These are phyloP conservation scores for Rhingia campestris DNA, from an alignment of 2,888 invertebrate genomes.

Conservation along the genomic window DNA sequence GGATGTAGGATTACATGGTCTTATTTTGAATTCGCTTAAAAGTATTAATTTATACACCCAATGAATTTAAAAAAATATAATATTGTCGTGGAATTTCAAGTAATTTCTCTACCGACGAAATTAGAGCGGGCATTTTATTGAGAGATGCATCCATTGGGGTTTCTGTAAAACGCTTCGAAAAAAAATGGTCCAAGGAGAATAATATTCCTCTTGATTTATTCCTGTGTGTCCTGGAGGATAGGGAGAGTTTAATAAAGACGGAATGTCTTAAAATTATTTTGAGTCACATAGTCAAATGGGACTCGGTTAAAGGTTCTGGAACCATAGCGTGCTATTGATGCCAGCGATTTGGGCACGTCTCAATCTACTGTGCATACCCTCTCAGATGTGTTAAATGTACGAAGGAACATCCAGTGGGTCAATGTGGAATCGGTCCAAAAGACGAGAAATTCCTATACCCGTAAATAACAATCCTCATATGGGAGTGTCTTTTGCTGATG, in stretches of 20 bases:
- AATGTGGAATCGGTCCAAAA: background rate
- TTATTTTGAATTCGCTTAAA: no score
- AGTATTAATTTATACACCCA: no score
- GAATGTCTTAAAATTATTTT: background rate
- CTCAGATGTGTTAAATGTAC: conserved; percentile 6
- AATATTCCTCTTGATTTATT: background rate
- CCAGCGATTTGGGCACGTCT: background rate
- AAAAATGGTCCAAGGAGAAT: conserved; percentile 2
- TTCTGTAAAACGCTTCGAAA: background rate
- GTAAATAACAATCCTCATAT: background rate
- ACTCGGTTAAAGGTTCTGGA: background rate
- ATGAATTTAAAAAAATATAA: background rate
- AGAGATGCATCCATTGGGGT: background rate
- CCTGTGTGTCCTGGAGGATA: background rate
- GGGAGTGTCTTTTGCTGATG: background rate
- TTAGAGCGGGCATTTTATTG: background rate
- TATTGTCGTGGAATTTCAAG: background rate
- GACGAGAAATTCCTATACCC: background rate
- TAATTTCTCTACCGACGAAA: background rate
- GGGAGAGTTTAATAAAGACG: background rate
- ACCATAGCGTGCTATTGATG: conserved; percentile 5
- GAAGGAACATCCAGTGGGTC: background rate
- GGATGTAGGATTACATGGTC: no score
- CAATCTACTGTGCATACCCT: background rate
- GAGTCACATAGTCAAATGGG: background rate